Base-by-base conservation (phyloP, 1,140 invertebrate genomes). In the Thalassaphorura encarpata region DNA sequence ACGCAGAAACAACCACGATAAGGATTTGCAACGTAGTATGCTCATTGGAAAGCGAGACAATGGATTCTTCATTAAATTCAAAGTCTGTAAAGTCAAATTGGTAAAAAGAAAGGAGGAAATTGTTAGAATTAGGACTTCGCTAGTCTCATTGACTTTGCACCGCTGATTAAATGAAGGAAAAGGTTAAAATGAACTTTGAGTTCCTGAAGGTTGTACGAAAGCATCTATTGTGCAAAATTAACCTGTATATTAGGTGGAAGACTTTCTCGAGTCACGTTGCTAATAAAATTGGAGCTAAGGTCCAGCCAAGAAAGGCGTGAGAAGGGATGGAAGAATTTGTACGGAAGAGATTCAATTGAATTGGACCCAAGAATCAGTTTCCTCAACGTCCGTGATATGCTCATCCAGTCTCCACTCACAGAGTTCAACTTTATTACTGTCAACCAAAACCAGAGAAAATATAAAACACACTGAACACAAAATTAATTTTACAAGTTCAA, bases 221-320 rank as follows among this genome's bases (percentile, higher is more conserved):
- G n/a, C n/a, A n/a, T n/a, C n/a, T n/a, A n/a, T n/a, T n/a, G n/a
- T n/a, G n/a, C n/a, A n/a, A n/a, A n/a, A n/a, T n/a, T n/a, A n/a
- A 64, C 62, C 62, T 64, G 62, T 40, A 64, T 45, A 58, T 61
- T 61, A 51, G 58, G 58, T 36, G 62, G 62, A 43, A 64, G 62
- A 47, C 55, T 36, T 33, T 59, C 55, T 31, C 49, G 47, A 39
- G 40, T 61, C 21, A 64, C 47, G 56, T 64, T 64, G 11, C 54
- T 55, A 48, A 64, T 55, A 50, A 64, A 61, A 54, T 64, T 64
- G 48, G 59, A 60, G 41, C 56, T 64, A 29, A 64, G 62, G 45
- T 64, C 62, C 33, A 64, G 52, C 62, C 62, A 64, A 39, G 56
- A 54, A 28, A 64, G 56, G 18, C 62, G 58, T 21, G 23, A 48